Evolutionary conservation across 2,797 vertebrate genomes (phyloP).

Genomic region (Nasua narica): DNA sequence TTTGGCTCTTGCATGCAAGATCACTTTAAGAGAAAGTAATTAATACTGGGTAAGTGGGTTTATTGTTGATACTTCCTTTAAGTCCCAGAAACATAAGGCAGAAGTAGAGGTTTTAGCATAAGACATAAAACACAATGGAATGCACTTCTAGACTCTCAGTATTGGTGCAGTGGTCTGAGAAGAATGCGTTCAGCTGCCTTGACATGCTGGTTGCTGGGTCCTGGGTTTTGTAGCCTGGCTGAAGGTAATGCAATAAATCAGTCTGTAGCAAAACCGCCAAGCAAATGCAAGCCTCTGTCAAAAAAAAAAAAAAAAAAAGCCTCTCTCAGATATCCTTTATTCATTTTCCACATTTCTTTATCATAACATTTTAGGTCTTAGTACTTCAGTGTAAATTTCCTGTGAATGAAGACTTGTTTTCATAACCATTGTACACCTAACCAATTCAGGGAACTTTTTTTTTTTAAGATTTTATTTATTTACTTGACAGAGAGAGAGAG

Average conservation of each 20-base stretch:
- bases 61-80: background rate
- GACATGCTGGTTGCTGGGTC: background rate
- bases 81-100: background rate
- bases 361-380: background rate
- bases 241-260: background rate
- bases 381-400: background rate
- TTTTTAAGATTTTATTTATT: too few relatives aligned
- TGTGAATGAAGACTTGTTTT: background rate
- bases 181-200: background rate
- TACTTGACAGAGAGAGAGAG: too few relatives aligned
- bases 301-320: too few relatives aligned
- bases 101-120: background rate
- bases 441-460: background rate
- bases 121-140: background rate
- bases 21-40: background rate
- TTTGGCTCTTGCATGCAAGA: background rate
- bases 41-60: background rate
- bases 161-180: background rate
- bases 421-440: background rate
- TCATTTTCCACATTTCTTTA: background rate
- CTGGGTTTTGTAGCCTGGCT: background rate
- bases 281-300: background rate
- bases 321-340: background rate
- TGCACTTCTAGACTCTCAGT: background rate
- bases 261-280: background rate